These are phyloP conservation scores for Salarias fasciatus DNA, from an alignment of 2,797 vertebrate species.

Conservation along the genomic window DNA sequence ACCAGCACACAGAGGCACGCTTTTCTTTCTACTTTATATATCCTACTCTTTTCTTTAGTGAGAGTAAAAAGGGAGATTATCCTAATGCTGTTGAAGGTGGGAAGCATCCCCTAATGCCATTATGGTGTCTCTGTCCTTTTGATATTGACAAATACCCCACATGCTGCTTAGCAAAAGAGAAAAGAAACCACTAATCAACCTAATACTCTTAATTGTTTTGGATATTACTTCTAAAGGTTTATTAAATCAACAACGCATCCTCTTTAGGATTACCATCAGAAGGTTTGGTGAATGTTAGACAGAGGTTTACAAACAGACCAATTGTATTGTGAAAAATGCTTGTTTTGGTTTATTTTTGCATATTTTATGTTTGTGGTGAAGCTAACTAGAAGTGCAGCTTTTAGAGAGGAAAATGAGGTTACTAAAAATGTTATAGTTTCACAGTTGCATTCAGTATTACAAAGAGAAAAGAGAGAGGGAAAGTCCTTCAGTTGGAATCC, in stretches of 20 bases:
- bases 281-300: background rate
- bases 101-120: conserved; percentile 24
- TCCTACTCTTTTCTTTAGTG: conserved; percentile 5
- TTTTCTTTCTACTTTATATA: background rate
- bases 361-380: no score
- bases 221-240: background rate
- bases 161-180: background rate
- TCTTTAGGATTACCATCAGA: background rate
- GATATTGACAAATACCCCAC: background rate
- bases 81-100: conserved; percentile 28
- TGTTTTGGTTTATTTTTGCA: no score
- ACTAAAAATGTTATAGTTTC: no score
- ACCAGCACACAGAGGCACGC: background rate
- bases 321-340: no score
- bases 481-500: no score
- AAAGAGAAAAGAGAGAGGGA: no score
- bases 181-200: conserved; percentile 7
- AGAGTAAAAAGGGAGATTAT: conserved; percentile 11
- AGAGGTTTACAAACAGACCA: no score
- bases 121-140: background rate
- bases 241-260: background rate
- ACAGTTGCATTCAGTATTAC: no score
- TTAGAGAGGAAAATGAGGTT: no score
- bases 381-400: no score
- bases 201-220: background rate